A percentile compares a stretch with the other conserved stretches of the same genome.
These are phyloP conservation scores for Paramormyrops kingsleyae DNA, from an alignment of 2,113 vertebrate species.

Conservation along the genomic window DNA sequence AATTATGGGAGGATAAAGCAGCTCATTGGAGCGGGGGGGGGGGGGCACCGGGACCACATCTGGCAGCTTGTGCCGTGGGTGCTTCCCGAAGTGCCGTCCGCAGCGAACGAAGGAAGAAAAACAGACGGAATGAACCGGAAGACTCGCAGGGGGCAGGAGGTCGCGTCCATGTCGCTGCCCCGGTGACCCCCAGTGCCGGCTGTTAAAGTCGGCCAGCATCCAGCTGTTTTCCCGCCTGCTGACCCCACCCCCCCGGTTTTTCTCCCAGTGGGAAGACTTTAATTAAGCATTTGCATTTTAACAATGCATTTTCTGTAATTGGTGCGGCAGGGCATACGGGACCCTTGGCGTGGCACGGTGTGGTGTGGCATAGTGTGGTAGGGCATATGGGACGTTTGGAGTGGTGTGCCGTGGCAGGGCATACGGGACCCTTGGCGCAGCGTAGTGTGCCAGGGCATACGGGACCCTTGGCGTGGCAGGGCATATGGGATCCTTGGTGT, in stretches of 20 bases:
- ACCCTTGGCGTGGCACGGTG: too few relatives aligned
- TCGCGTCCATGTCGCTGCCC: not conserved
- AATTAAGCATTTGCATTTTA: slow-evolving; percentile 1
- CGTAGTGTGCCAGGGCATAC: too few relatives aligned
- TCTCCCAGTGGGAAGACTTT: slow-evolving; percentile 13
- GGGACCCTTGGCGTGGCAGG: not conserved
- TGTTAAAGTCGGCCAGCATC: not conserved
- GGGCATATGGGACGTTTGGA: too few relatives aligned
- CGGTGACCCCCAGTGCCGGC: not conserved
- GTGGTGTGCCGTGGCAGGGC: not conserved
- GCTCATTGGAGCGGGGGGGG: not conserved
- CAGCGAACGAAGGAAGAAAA: not conserved
- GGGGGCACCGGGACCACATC: not conserved
- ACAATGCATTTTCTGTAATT: too few relatives aligned
- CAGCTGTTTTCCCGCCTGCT: not conserved
- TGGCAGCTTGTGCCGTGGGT: not conserved
- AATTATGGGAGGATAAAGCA: slow-evolving; percentile 15
- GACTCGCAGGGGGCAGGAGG: not conserved
- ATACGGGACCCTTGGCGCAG: not conserved
- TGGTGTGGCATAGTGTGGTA: too few relatives aligned
- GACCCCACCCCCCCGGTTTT: not conserved
- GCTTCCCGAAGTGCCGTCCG: not conserved
- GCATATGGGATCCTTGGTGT: not conserved
- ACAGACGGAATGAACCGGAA: not conserved
- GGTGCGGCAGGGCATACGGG: too few relatives aligned